Evolutionary conservation across 2,797 vertebrate genomes (phyloP), one percentile per base, ranked within the genome.

Genomic region (Ptychadena robeensis): DNA sequence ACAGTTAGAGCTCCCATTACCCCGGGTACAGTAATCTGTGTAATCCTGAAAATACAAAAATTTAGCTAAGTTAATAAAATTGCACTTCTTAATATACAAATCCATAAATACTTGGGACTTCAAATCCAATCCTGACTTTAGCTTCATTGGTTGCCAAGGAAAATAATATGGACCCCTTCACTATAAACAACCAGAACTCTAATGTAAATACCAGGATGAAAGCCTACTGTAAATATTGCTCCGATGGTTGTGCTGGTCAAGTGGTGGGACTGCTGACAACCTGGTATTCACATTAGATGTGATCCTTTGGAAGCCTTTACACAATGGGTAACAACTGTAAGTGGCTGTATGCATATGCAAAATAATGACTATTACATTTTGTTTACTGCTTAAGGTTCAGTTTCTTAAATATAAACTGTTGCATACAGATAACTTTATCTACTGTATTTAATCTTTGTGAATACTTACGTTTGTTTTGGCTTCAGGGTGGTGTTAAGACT

Each of bases 11-110:
- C 4, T 10, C 22, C 75, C 25, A 31, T 3, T 35, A 30, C 25
- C 1, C 65, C 68, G 25, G 82, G 82, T 3, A 79, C 40, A 40
- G 22, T 22, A 12, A 83, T 2, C 3, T 35, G 59, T 38, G 37
- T 57, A n/a, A 0, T 38, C 11, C 82, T 83, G 61, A 79, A 73
- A 48, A 66, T 8, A 79, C 18, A 25, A 25, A 22, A 3, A 57
- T 22, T 1, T 9, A 12, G 38, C 1, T 18, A 18, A 48, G 18
- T 1, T 53, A 22, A 53, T 53, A 22, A 53, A 53, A 53, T 9
- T 22, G 18, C 44, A 53, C 15, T 53, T 59, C 28, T 61, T 10
- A 9, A 27, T 61, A 61, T 61, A 9, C 10, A 28, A 25, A 61
- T 61, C 3, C 2, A 61, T 28, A 53, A 5, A 53, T 53, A 22